These are phyloP conservation scores for Aegypius monachus DNA, from an alignment of 2,113 vertebrate species.

Conservation along the genomic window DNA sequence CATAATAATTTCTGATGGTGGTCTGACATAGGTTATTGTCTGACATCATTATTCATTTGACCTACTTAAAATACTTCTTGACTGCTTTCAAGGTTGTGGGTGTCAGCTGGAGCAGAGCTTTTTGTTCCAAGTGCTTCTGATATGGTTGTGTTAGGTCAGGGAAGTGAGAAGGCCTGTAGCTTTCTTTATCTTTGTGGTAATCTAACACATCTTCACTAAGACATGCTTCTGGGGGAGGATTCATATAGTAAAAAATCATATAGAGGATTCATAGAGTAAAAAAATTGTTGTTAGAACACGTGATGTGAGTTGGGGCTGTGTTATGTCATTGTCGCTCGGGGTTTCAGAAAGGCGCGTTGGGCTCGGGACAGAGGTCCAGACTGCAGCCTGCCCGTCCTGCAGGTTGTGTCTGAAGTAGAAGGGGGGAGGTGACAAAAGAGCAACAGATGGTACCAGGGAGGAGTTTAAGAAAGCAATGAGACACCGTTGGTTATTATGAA, in stretches of 20 bases:
- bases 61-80: background rate
- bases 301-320: background rate
- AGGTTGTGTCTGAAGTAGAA: background rate
- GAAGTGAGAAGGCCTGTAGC: background rate
- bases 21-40: background rate
- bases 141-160: background rate
- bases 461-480: background rate
- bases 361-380: background rate
- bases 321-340: accelerated
- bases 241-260: too few species aligned
- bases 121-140: background rate
- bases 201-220: background rate
- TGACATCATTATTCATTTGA: background rate
- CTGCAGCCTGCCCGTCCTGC: background rate
- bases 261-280: too few species aligned
- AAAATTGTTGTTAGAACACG: accelerated
- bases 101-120: background rate
- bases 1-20: background rate
- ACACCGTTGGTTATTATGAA: accelerated
- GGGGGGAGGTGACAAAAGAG: background rate
- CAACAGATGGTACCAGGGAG: background rate
- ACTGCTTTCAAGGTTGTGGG: background rate
- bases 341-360: background rate
- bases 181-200: background rate
- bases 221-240: background rate